These are phyloP conservation scores for Mamestra brassicae DNA, from an alignment of 2,888 invertebrate species.

Conservation along the genomic window DNA sequence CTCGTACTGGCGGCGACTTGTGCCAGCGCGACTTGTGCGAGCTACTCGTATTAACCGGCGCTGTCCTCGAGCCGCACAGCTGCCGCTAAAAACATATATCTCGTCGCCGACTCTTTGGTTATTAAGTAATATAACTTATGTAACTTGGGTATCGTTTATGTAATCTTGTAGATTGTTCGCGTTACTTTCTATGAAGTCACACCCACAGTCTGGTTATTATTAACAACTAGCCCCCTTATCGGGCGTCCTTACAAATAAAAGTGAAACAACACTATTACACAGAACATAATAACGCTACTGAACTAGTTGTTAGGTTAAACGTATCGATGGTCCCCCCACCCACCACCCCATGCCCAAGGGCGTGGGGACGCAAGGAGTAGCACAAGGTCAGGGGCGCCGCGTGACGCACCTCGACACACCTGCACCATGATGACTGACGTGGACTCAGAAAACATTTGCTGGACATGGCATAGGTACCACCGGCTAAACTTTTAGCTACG, in stretches of 20 bases:
- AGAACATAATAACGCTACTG: background rate
- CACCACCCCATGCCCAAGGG: background rate
- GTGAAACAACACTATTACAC: conserved; percentile 1
- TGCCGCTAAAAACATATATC: conserved; percentile 20
- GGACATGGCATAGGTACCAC: background rate
- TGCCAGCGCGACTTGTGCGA: background rate
- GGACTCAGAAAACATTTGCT: background rate
- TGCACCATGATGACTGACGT: background rate
- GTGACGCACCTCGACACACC: background rate
- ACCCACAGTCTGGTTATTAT: no score
- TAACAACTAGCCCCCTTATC: background rate
- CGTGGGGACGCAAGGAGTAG: background rate
- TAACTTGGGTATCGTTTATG: background rate
- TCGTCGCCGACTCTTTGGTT: conserved; percentile 14
- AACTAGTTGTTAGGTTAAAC: background rate
- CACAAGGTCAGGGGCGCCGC: conserved; percentile 3
- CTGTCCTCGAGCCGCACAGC: conserved; percentile 22
- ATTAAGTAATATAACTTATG: background rate
- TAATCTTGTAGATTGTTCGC: background rate
- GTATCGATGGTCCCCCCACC: background rate
- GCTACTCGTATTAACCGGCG: conserved; percentile 10
- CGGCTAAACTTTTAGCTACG: no score
- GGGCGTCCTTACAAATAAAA: background rate
- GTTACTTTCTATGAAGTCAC: background rate
- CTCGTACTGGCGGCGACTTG: conserved; percentile 1